Evolutionary conservation across 2,113 vertebrate species (phyloP), one percentile per base, ranked within the genome.

Genomic region (Seriola aureovittata): DNA sequence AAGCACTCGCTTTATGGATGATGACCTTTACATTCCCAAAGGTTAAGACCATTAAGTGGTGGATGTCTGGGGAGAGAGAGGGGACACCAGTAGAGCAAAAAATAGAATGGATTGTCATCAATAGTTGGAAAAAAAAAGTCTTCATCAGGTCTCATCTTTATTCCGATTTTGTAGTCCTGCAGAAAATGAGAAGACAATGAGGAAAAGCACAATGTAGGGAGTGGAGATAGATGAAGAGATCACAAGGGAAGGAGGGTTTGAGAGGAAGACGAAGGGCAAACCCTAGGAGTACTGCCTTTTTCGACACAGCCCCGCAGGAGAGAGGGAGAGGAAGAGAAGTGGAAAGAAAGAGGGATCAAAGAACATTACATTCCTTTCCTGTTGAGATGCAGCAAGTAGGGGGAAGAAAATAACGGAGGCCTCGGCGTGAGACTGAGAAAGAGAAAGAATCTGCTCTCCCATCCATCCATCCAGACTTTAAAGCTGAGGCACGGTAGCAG

Each of bases 1-100:
- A 64, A 82, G 64, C 12, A 21, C 29, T 80, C 12, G 2, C 67
- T 90, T 80, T 89, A 84, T 72, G 64, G 60, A 72, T n/a, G 4
- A 5, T 89, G 84, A 80, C 91, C 90, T 91, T 92, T 92, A 79
- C 70, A 75, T 86, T 46, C 17, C 75, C 62, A 91, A 91, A 93
- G 89, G 92, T 88, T 25, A 70, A 52, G 7, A 58, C 85, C 72
- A 91, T 91, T 91, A 91, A 64, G 65, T 29, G 50, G 48, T 34
- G 59, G 44, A 65, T 68, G 67, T 42, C 76, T 64, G 65, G 23
- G 40, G 67, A 52, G 40, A 55, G 54, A 74, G 36, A 32, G 29
- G 48, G 68, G 72, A 58, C 48, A 42, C 60, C 19, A 78, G 64
- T 8, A 21, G 62, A 59, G 29, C 36, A 48, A 29, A 42, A 50